Conservation (phyloP, 2,797 vertebrate species). For the Darevskia mixta region DNA sequence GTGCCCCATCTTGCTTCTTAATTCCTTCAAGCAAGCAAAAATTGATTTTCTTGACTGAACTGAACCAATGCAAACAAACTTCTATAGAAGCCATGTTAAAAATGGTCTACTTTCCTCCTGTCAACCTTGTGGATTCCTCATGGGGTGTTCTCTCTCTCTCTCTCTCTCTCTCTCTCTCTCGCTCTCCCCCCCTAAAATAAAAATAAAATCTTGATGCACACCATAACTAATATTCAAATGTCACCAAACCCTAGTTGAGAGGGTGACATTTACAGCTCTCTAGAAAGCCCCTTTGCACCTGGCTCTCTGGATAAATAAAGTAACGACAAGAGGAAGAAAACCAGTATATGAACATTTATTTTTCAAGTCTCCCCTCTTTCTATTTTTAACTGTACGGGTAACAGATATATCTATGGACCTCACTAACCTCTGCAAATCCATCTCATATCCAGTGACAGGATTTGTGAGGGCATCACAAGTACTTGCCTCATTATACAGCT, state of each 20-base stretch:
- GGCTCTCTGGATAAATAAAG: background rate
- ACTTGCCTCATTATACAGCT: background rate
- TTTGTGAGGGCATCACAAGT: background rate
- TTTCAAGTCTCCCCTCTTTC: background rate
- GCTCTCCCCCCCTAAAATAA: too few relatives aligned
- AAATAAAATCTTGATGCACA: background rate
- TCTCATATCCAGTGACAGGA: background rate
- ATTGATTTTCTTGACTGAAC: constrained; percentile 41
- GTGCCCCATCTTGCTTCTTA: constrained; percentile 31
- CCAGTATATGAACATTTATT: background rate
- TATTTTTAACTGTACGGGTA: background rate
- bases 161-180: too few relatives aligned
- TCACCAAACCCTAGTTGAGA: constrained; percentile 42
- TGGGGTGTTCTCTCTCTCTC: background rate
- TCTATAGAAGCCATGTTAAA: constrained; percentile 2
- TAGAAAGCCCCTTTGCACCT: background rate
- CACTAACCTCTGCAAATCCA: background rate
- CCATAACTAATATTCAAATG: constrained; percentile 41
- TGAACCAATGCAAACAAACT: constrained; percentile 37
- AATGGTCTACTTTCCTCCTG: background rate
- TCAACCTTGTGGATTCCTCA: constrained; percentile 9
- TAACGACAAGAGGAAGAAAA: constrained; percentile 11
- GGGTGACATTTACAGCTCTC: constrained; percentile 42
- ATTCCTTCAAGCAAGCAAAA: constrained; percentile 42
- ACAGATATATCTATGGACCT: background rate